phyloP scores from a whole-genome alignment of 2,113 vertebrate species.

The Pan troglodytes region NHGRI_mPanTro3-v2.1_pri NC_072398.2:221090501-221091000 shows the following conservation, averaged over 20 bases:
- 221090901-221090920: not conserved
- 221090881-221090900: not conserved
- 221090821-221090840: not conserved
- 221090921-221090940: not conserved
- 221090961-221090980: not conserved
- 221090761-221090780: not conserved
- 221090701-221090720: not conserved
- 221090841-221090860: not conserved
- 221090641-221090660: not conserved
- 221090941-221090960: not conserved
- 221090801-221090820: not conserved
- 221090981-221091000: not conserved
- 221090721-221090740: not conserved
- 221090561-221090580: too few relatives aligned
- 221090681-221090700: accelerated
- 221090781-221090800: not conserved
- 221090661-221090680: not conserved
- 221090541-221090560: not conserved
- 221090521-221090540: not conserved
- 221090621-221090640: not conserved
- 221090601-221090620: not conserved
- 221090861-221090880: too few relatives aligned
- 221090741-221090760: not conserved
- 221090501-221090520: not conserved
- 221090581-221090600: too few relatives aligned